Conservation (phyloP, 2,797 vertebrate species). For the Anas flavirostris region DNA sequence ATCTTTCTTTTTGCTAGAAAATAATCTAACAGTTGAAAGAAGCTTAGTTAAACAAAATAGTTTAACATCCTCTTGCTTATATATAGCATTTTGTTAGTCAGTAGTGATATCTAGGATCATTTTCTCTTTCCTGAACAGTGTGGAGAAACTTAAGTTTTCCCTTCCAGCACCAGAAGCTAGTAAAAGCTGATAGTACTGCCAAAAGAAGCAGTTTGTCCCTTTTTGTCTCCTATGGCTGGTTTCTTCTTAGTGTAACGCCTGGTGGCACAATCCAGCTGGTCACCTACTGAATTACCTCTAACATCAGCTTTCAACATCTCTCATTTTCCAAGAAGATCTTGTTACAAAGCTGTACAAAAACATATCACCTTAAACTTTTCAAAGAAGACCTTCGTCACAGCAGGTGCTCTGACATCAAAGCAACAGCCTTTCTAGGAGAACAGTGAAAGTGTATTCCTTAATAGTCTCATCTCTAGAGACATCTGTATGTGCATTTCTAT, state of each 20-base stretch:
- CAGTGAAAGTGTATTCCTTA: constrained; percentile 31
- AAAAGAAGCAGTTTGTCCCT: not conserved
- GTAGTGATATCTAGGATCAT: not conserved
- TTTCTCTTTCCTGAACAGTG: not conserved
- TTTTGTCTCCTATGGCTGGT: not conserved
- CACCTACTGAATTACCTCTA: not conserved
- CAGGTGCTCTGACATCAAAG: not conserved
- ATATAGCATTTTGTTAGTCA: accelerated
- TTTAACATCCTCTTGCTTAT: not conserved
- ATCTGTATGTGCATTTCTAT: not conserved
- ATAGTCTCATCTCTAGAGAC: not conserved
- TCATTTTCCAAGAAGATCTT: constrained; percentile 24
- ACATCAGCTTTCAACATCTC: not conserved
- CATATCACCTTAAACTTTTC: constrained; percentile 34
- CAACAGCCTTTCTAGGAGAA: not conserved
- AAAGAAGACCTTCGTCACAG: constrained; percentile 8
- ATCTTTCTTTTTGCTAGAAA: not conserved
- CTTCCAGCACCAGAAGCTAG: not conserved
- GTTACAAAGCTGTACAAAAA: constrained; percentile 25
- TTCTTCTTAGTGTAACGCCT: not conserved
- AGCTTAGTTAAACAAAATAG: not conserved
- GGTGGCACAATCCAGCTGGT: not conserved
- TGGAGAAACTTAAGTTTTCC: not conserved
- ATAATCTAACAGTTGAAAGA: not conserved
- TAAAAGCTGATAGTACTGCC: not conserved